Percentiles rank a stretch among this genome's conserved stretches.
Conservation (phyloP, 2,888 invertebrate species). For the Boloria euphrosyne region DNA sequence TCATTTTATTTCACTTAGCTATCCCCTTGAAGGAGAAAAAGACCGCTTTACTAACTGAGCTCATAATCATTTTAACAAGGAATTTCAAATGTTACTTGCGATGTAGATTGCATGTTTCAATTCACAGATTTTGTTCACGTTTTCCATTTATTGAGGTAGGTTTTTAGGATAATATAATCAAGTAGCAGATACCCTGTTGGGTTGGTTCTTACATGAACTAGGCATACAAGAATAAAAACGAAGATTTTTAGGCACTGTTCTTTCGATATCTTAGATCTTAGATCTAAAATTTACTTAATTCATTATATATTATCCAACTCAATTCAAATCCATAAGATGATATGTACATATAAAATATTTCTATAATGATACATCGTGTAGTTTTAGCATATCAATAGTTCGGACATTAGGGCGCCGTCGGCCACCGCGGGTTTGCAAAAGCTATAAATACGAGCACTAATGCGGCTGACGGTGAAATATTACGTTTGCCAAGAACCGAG, state of each 20-base stretch:
- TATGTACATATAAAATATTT: not conserved
- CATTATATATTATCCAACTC: not conserved
- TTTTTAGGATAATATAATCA: no score
- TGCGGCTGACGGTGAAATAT: conserved; percentile 55
- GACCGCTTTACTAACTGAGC: conserved; percentile 12
- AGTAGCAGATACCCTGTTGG: no score
- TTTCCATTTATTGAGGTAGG: no score
- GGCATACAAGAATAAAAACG: no score
- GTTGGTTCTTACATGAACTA: no score
- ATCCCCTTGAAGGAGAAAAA: conserved; percentile 21
- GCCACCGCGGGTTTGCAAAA: conserved; percentile 41
- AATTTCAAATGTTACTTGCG: not conserved
- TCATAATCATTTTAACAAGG: conserved; percentile 14
- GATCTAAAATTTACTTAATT: no score
- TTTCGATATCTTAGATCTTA: no score
- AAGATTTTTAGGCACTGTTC: no score
- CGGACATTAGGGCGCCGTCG: conserved; percentile 44
- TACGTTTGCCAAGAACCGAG: conserved; percentile 37
- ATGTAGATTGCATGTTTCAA: not conserved
- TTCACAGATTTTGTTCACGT: not conserved
- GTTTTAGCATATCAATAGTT: conserved; percentile 20
- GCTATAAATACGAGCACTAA: conserved; percentile 61
- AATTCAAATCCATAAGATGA: not conserved
- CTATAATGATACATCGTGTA: conserved; percentile 1
- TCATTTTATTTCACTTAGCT: conserved; percentile 35